Base-by-base conservation (phyloP, 2,113 vertebrate species). In the Girardinichthys multiradiatus region DNA sequence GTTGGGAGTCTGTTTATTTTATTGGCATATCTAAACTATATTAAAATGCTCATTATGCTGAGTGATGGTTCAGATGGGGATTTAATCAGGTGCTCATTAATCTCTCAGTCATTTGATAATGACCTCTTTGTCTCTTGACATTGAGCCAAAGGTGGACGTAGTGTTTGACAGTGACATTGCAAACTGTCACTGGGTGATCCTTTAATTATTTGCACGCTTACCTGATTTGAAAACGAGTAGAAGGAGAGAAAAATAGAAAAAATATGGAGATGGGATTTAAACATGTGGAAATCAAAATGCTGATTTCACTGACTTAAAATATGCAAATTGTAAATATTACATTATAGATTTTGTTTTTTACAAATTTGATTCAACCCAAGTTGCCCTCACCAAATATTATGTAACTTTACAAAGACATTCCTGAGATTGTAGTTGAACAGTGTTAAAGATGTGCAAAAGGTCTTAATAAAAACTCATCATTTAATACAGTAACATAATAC, bases 21-120 rank as follows among this genome's bases (percentile, higher is more conserved):
- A 91, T 85, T 81, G 81, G 77, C 77, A 60, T 88, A 87, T 87
- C 76, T 77, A 91, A 87, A 88, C 86, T 92, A 86, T 86, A 92
- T 51, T 87, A 86, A 74, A 90, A 88, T 68, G 64, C 80, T 92
- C 88, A 88, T 92, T 90, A 92, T 66, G 81, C 73, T 92, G 91
- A 92, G 68, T 81, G 89, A 91, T 88, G 82, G 85, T 78, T 82
- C 35, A 3, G 86, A 79, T 83, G 82, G 72, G 76, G 87, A 81
- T 88, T 83, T 86, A 90, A 91, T 92, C 90, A 85, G 85, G 60
- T 72, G 67, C 74, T 70, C 83, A 88, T 90, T 83, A 89, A 90
- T 89, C 79, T 81, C 76, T 77, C 80, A 70, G 80, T 86, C 80
- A 77, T 71, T 81, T 83, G 72, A 77, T 81, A 76, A 85, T 83